Percentiles rank a stretch among this genome's conserved stretches.
phyloP scores from a whole-genome alignment of 2,888 invertebrate species.

The Pheosia tremula region DNA sequence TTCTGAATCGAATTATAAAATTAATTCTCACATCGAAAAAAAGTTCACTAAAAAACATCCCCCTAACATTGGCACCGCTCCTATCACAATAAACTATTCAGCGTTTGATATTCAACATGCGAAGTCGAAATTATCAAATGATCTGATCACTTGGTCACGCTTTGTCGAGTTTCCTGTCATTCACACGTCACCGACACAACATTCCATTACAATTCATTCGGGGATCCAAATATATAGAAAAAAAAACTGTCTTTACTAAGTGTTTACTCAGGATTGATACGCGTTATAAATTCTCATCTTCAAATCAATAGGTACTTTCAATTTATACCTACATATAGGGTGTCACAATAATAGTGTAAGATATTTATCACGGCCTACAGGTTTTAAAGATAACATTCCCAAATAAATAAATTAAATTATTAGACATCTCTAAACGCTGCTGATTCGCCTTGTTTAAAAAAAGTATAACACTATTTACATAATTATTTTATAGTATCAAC shows the following conservation, averaged over 20 bases:
- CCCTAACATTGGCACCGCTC: conserved; percentile 47
- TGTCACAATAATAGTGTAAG: too few relatives aligned
- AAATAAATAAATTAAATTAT: too few relatives aligned
- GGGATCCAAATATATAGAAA: conserved; percentile 49
- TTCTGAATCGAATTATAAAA: not conserved
- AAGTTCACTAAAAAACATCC: conserved; percentile 34
- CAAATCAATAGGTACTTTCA: not conserved
- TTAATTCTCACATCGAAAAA: conserved; percentile 41
- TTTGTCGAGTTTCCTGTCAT: conserved; percentile 53
- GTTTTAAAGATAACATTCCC: too few relatives aligned
- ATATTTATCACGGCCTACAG: too few relatives aligned
- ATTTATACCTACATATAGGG: too few relatives aligned
- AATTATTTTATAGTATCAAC: too few relatives aligned
- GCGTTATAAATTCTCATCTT: too few relatives aligned
- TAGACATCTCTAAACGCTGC: too few relatives aligned
- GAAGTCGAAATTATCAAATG: conserved; percentile 42
- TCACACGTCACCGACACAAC: conserved; percentile 43
- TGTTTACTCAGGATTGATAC: too few relatives aligned
- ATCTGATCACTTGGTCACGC: conserved; percentile 53
- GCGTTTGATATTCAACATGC: conserved; percentile 47
- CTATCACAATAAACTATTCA: conserved; percentile 47
- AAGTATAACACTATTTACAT: too few relatives aligned
- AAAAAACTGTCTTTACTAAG: conserved; percentile 12
- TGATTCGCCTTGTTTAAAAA: too few relatives aligned
- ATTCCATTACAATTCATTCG: conserved; percentile 57